Percentiles rank a stretch among this genome's conserved stretches.
These are phyloP conservation scores for Cenopis cana DNA, from an alignment of 2,888 invertebrate species.

Conservation along the genomic window DNA sequence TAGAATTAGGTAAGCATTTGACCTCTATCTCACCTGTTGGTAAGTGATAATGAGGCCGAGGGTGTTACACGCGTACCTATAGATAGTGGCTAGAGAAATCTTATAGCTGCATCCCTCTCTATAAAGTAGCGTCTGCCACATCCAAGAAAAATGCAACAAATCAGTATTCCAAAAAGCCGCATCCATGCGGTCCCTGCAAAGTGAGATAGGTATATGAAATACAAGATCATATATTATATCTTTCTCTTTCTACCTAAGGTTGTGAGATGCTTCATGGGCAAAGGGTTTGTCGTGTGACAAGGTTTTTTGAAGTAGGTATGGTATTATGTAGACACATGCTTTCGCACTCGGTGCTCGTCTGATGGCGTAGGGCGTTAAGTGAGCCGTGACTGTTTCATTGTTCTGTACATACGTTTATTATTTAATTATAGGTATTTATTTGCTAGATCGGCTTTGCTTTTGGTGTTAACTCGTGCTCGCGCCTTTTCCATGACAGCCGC, in stretches of 20 bases:
- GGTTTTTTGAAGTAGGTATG: neutral
- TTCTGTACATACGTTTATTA: slow-evolving; percentile 72
- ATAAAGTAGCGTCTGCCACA: neutral
- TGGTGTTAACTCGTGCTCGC: slow-evolving; percentile 64
- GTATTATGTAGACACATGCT: slow-evolving; percentile 10
- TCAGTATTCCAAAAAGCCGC: neutral
- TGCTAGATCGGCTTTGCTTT: slow-evolving; percentile 73
- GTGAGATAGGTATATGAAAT: too few species aligned
- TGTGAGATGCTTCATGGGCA: neutral
- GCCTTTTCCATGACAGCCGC: slow-evolving; percentile 75
- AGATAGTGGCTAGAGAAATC: too few species aligned
- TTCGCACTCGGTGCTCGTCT: slow-evolving; percentile 18
- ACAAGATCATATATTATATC: too few species aligned
- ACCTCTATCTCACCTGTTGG: too few species aligned
- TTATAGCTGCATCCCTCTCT: neutral
- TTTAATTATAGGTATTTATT: slow-evolving; percentile 81
- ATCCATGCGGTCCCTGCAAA: too few species aligned
- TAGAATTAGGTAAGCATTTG: too few species aligned
- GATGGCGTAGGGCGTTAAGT: slow-evolving; percentile 70
- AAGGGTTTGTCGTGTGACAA: neutral
- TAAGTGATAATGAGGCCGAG: too few species aligned
- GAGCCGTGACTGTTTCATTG: slow-evolving; percentile 65
- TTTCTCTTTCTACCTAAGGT: neutral
- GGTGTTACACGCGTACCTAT: too few species aligned
- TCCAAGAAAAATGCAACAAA: neutral